Evolutionary conservation across 2,113 vertebrate genomes (phyloP).

Genomic region (Saguinus imperator): DNA sequence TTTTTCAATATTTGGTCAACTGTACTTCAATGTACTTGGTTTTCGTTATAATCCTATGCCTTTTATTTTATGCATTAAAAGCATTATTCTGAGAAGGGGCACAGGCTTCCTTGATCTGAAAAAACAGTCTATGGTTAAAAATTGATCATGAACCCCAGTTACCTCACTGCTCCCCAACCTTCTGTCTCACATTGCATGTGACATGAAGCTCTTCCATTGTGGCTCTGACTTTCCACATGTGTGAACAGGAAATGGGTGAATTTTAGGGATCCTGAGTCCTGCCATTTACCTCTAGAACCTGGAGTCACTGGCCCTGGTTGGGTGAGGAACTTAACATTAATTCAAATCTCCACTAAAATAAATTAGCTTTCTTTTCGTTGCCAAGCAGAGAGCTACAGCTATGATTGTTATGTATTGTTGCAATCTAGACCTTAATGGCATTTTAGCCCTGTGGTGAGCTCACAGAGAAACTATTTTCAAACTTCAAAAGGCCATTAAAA

Average conservation of each 20-base stretch:
- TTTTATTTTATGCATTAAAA: background rate
- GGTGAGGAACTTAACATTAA: constrained; percentile 76
- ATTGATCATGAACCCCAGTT: background rate
- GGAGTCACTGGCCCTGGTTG: background rate
- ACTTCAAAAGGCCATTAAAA: constrained; percentile 87
- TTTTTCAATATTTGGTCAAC: background rate
- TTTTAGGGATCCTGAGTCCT: background rate
- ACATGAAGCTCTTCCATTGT: background rate
- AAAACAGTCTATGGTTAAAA: background rate
- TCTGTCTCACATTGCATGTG: background rate
- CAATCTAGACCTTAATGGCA: constrained; percentile 83
- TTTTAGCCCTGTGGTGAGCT: constrained; percentile 87
- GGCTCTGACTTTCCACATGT: background rate
- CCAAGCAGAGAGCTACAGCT: constrained; percentile 76
- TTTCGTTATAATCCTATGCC: background rate
- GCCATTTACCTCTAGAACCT: background rate
- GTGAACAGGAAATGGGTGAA: background rate
- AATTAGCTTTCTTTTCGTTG: constrained; percentile 82
- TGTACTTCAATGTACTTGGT: background rate
- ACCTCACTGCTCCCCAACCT: background rate
- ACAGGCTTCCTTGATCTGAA: background rate
- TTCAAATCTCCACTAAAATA: constrained; percentile 83
- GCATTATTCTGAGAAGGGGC: background rate
- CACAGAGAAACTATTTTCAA: constrained; percentile 82
- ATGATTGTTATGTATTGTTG: constrained; percentile 83